Base-by-base conservation (phyloP, 2,888 invertebrate species). In the Neocrepidodera transversa region DNA sequence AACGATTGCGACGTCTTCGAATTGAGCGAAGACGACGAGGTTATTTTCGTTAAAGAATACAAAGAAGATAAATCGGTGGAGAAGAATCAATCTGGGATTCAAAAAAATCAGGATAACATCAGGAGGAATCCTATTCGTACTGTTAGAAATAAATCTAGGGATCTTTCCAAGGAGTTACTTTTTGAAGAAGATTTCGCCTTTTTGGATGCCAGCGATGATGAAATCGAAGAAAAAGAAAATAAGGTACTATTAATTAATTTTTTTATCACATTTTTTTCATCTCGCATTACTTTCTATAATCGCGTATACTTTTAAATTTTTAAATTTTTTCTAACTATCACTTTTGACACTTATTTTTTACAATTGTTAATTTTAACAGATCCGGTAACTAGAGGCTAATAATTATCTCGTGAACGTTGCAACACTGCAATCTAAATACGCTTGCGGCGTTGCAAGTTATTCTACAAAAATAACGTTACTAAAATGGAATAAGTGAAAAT, bases 151-250 rank as follows among this genome's bases (percentile, higher is more conserved):
- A 63, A 57, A 17, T 62, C 59, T 10, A 61, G 55, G 40, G 58
- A 64, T 54, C 52, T 67, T 1, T 57, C 64, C 16, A 65, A 67
- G 17, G 69, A 71, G 18, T 56, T 64, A 14, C 54, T 70, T 5
- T 62, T 64, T 13, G 71, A 69, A 42, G 69, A 70, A 35, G 71
- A 71, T 47, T 70, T 71, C 36, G 68, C 58, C 10, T 65, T 71
- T 53, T 55, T 71, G 23, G 71, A 71, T 20, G 43, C 66, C 11
- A 60, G 63, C 32, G 69, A 68, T 13, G 68, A 70, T 42, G 65
- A 65, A 3, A 47, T 54, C 17, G 59, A 63, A 20, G 54, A 62
- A 8, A 62, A 67, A 35, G 63, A 61, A 30, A 65, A 63, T 23
- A 53, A 64, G 61, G 64, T 60, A 52, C 23, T n/a, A n/a, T n/a